Conservation (phyloP, 2,888 invertebrate genomes). For the Latheticus oryzae region DNA sequence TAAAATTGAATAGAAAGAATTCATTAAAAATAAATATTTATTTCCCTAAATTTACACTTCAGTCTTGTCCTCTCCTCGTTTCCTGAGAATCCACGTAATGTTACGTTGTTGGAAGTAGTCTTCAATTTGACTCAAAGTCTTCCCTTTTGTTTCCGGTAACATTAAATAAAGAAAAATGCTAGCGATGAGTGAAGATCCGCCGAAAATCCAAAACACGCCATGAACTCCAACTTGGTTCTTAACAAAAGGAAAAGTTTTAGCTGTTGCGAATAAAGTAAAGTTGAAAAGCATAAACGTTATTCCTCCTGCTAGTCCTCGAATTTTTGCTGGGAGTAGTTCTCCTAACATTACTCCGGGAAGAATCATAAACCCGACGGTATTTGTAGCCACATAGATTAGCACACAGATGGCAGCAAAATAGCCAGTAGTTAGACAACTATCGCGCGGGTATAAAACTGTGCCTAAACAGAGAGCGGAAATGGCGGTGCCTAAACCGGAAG, state of each 20-base stretch:
- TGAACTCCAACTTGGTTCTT: slow-evolving; percentile 71
- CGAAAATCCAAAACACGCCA: slow-evolving; percentile 80
- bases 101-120: slow-evolving; percentile 80
- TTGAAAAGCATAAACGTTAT: slow-evolving; percentile 80
- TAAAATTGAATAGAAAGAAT: slow-evolving; percentile 25
- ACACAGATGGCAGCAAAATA: slow-evolving; percentile 68
- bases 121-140: slow-evolving; percentile 79
- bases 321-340: slow-evolving; percentile 79
- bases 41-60: slow-evolving; percentile 32
- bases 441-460: slow-evolving; percentile 65
- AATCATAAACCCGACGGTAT: slow-evolving; percentile 79
- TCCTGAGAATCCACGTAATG: slow-evolving; percentile 71
- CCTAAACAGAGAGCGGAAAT: slow-evolving; percentile 73
- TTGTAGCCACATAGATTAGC: slow-evolving; percentile 78
- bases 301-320: slow-evolving; percentile 80
- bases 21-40: slow-evolving; percentile 32
- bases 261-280: slow-evolving; percentile 74
- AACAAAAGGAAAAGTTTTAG: slow-evolving; percentile 78
- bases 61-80: slow-evolving; percentile 48
- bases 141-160: slow-evolving; percentile 81
- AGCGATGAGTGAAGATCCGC: slow-evolving; percentile 71
- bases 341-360: slow-evolving; percentile 82
- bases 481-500: slow-evolving; percentile 77
- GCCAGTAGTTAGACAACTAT: slow-evolving; percentile 56
- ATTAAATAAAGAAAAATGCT: slow-evolving; percentile 75